Percentiles rank a stretch among this genome's conserved stretches.
Evolutionary conservation across 2,888 invertebrate genomes (phyloP).

Genomic region (Aplocera efformata): DNA sequence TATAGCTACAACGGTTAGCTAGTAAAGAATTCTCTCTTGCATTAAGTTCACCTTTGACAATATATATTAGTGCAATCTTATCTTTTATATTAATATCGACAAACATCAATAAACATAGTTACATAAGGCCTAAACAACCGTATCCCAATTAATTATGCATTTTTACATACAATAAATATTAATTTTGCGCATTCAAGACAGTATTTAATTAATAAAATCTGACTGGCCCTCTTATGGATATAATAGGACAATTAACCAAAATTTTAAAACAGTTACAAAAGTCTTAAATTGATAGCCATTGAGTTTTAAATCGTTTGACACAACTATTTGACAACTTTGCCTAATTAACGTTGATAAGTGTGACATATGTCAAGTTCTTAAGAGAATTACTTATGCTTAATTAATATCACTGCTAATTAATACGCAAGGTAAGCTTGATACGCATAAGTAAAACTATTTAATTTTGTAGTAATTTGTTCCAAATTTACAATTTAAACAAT

Average conservation of each 20-base stretch:
- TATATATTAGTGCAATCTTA: too few species aligned
- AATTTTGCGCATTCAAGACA: conserved; percentile 4
- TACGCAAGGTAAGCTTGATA: too few species aligned
- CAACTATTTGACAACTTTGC: neutral
- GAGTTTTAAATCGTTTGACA: conserved; percentile 1
- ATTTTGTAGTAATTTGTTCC: too few species aligned
- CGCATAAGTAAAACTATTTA: too few species aligned
- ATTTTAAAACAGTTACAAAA: neutral
- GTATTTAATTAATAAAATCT: conserved; percentile 1
- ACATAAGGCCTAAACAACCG: neutral
- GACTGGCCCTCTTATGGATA: conserved; percentile 8
- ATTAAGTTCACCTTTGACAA: too few species aligned
- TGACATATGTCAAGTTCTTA: conserved; percentile 63
- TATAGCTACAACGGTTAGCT: too few species aligned
- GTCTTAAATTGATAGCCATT: neutral
- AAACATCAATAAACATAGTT: too few species aligned
- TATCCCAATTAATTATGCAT: neutral
- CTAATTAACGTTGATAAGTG: conserved; percentile 42
- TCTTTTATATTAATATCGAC: too few species aligned
- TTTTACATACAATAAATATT: conserved; percentile 3
- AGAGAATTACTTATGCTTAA: conserved; percentile 64
- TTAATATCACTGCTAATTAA: conserved; percentile 47
- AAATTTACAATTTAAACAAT: too few species aligned
- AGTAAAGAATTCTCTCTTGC: too few species aligned
- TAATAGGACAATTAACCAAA: conserved; percentile 2